These are phyloP conservation scores for Atrichornis clamosus DNA, from an alignment of 2,113 vertebrate genomes.

Conservation along the genomic window DNA sequence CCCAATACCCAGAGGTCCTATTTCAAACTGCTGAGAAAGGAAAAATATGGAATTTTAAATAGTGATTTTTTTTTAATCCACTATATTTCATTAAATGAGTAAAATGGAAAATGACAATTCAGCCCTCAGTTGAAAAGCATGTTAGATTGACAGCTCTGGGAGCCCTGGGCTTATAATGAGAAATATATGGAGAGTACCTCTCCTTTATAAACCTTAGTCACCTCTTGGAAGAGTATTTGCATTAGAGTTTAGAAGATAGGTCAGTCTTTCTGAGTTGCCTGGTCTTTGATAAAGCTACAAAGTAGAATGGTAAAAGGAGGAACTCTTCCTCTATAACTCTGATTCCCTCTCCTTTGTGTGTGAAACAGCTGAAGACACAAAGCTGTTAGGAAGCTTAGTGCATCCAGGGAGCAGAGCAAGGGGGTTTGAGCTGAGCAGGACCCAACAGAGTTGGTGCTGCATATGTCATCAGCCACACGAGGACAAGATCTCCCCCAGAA, in stretches of 20 bases:
- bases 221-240: background rate
- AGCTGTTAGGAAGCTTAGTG: background rate
- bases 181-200: background rate
- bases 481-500: background rate
- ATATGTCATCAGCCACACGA: background rate
- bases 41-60: background rate
- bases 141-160: slow-evolving; percentile 5
- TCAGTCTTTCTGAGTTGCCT: background rate
- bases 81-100: slow-evolving; percentile 6
- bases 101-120: slow-evolving; percentile 24
- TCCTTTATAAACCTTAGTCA: background rate
- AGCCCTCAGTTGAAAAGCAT: background rate
- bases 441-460: background rate
- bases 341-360: background rate
- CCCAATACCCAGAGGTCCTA: background rate
- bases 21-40: background rate
- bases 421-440: background rate
- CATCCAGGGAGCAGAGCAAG: background rate
- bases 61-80: background rate
- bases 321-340: background rate
- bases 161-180: background rate
- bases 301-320: background rate
- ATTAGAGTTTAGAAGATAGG: background rate
- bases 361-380: background rate
- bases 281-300: background rate